These are phyloP conservation scores for Ia io DNA, from an alignment of 2,113 vertebrate species.

Conservation along the genomic window DNA sequence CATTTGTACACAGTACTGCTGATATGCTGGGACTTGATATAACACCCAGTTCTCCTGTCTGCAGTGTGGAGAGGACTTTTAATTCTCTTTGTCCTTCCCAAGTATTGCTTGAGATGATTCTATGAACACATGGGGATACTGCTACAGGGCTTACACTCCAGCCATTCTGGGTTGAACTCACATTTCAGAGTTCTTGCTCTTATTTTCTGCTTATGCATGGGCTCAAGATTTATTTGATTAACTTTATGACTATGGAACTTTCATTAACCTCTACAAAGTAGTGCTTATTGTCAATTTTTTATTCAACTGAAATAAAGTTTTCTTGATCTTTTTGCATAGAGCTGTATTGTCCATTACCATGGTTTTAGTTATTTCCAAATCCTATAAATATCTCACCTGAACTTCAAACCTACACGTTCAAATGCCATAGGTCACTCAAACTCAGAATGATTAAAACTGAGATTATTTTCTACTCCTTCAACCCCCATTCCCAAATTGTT, in stretches of 20 bases:
- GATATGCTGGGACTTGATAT: neutral
- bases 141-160: neutral
- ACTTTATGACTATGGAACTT: neutral
- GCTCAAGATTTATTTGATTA: neutral
- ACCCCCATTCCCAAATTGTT: neutral
- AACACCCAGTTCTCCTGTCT: neutral
- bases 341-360: neutral
- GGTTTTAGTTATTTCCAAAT: neutral
- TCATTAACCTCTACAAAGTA: neutral
- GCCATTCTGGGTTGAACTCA: neutral
- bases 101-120: neutral
- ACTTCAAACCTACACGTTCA: neutral
- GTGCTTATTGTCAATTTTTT: conserved; percentile 4
- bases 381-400: neutral
- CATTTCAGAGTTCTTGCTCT: conserved; percentile 28
- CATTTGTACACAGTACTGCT: neutral
- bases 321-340: neutral
- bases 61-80: neutral
- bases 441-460: neutral
- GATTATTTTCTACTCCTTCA: neutral
- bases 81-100: neutral
- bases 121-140: neutral
- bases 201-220: conserved; percentile 15
- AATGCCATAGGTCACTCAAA: neutral
- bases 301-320: neutral